Conservation (phyloP, 2,113 vertebrate species). For the Gallinago jamesoni region DNA sequence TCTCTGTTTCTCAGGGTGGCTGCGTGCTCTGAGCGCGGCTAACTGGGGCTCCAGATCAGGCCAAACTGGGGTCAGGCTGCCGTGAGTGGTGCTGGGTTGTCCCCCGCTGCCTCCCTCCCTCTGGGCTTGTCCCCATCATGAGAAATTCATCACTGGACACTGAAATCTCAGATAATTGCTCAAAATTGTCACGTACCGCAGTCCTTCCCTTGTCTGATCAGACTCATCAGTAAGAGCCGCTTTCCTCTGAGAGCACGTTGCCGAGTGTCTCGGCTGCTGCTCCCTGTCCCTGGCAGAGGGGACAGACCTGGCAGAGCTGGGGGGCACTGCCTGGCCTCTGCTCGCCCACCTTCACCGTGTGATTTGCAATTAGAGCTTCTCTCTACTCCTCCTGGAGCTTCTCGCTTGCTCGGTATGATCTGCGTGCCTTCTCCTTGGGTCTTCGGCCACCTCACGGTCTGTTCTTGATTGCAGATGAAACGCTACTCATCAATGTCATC, state of each 20-base stretch:
- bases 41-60: background rate
- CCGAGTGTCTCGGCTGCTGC: background rate
- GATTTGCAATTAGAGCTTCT: conserved; percentile 1
- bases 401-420: background rate
- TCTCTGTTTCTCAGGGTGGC: background rate
- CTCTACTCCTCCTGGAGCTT: background rate
- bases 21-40: background rate
- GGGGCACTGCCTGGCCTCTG: background rate
- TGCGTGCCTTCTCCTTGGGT: accelerated
- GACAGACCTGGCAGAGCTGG: background rate
- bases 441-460: background rate
- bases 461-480: conserved; percentile 84
- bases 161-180: background rate
- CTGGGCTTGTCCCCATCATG: background rate
- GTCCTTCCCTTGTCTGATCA: background rate
- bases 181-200: accelerated
- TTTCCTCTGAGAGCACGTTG: background rate
- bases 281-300: background rate
- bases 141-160: background rate
- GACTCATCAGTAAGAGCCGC: background rate
- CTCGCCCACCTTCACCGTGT: background rate
- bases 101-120: background rate
- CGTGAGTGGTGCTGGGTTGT: background rate
- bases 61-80: background rate
- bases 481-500: conserved; percentile 94